A percentile compares a stretch with the other conserved stretches of the same genome.
These are phyloP conservation scores for Asbolus verrucosus DNA, from an alignment of 1,140 invertebrate species.

Conservation along the genomic window DNA sequence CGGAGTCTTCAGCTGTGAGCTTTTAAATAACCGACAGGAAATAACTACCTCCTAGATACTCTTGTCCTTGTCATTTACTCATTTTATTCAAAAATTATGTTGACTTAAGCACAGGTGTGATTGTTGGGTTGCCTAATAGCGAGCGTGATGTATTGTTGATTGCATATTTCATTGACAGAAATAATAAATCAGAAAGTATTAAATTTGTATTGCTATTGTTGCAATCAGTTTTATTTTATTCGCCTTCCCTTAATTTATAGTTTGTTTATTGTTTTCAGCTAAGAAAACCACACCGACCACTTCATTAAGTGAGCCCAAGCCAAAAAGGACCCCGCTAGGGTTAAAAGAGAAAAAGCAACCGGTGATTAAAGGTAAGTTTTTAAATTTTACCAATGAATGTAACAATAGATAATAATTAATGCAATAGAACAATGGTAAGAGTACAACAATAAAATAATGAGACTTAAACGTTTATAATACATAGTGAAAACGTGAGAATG, in stretches of 20 bases:
- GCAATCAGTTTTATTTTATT: conserved; percentile 9
- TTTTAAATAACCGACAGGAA: conserved; percentile 25
- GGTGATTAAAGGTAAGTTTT: conserved; percentile 50
- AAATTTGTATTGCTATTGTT: too few relatives aligned
- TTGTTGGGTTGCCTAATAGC: conserved; percentile 2
- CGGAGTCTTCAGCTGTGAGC: conserved; percentile 33
- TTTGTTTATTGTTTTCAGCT: too few relatives aligned
- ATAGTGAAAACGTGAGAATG: conserved; percentile 21
- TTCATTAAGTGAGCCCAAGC: conserved; percentile 36
- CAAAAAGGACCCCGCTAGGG: background rate
- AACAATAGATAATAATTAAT: conserved; percentile 27
- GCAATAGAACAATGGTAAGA: conserved; percentile 15
- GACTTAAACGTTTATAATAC: background rate
- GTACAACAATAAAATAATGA: conserved; percentile 4
- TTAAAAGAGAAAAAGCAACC: conserved; percentile 50
- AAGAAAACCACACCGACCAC: conserved; percentile 32
- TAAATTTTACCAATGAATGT: background rate
- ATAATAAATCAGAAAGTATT: too few relatives aligned
- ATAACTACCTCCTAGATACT: conserved; percentile 19
- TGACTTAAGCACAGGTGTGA: background rate
- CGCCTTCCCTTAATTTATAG: too few relatives aligned
- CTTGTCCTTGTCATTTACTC: too few relatives aligned
- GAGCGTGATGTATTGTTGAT: background rate
- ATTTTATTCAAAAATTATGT: too few relatives aligned
- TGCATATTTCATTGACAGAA: background rate